These are phyloP conservation scores for Anabacerthia variegaticeps DNA, from an alignment of 2,797 vertebrate genomes.

Conservation along the genomic window DNA sequence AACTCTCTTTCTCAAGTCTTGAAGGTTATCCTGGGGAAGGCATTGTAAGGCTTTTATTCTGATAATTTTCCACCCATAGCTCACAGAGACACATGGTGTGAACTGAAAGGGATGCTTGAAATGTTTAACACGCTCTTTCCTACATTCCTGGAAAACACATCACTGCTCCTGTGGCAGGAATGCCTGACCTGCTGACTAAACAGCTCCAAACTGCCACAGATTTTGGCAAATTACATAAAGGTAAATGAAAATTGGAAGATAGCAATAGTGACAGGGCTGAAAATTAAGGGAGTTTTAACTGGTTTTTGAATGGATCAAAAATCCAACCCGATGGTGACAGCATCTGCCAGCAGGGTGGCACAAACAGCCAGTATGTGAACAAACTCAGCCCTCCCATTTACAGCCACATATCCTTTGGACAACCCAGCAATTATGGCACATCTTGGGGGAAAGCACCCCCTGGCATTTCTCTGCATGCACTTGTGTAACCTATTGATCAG, in stretches of 20 bases:
- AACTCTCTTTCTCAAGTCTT: constrained; percentile 86
- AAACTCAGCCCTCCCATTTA: not conserved
- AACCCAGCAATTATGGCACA: not conserved
- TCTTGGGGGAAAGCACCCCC: not conserved
- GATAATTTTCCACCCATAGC: not conserved
- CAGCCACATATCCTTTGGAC: not conserved
- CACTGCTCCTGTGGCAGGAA: not conserved
- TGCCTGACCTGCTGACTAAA: not conserved
- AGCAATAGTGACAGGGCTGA: not conserved
- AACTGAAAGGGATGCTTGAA: not conserved
- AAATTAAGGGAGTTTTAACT: not conserved
- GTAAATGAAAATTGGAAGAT: not conserved
- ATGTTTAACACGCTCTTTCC: not conserved
- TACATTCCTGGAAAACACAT: not conserved
- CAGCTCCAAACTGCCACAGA: not conserved
- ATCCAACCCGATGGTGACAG: not conserved
- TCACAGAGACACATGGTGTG: not conserved
- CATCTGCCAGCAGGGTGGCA: not conserved
- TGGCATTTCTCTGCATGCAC: not conserved
- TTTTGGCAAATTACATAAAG: not conserved
- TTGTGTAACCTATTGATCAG: constrained; percentile 1
- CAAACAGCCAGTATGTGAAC: not conserved
- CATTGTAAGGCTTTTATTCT: not conserved
- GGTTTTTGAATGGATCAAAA: not conserved
- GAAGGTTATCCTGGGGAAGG: constrained; percentile 79